These are phyloP conservation scores for Papilio polytes DNA, from an alignment of 1,140 invertebrate genomes.

Conservation along the genomic window DNA sequence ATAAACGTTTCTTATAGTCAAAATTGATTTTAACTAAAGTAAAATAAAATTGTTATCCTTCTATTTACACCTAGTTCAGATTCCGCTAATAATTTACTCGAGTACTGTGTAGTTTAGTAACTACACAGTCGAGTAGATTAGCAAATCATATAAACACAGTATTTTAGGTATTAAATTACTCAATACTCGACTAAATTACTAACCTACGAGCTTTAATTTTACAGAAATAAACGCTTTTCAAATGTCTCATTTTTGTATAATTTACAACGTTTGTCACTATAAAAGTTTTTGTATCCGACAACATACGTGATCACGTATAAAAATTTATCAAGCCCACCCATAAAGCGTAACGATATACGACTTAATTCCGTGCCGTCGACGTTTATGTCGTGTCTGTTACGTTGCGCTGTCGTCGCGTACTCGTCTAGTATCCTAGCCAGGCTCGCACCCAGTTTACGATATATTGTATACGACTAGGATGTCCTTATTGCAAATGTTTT, in stretches of 20 bases:
- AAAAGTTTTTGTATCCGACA: constrained; percentile 1
- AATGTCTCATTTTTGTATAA: background rate
- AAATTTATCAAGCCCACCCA: constrained; percentile 24
- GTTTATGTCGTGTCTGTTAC: constrained; percentile 28
- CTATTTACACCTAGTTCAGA: too few species aligned
- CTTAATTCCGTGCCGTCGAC: constrained; percentile 31
- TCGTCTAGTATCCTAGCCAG: background rate
- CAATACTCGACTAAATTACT: too few species aligned
- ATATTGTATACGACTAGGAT: background rate
- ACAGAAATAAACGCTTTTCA: background rate
- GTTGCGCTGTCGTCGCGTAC: constrained; percentile 14
- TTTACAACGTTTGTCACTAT: background rate
- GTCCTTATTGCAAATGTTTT: background rate
- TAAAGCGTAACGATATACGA: constrained; percentile 21
- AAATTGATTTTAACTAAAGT: too few species aligned
- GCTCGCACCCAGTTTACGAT: constrained; percentile 24
- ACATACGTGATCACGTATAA: background rate
- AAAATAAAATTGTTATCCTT: too few species aligned
- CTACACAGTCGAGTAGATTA: too few species aligned
- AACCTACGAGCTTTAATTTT: too few species aligned
- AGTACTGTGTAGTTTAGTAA: too few species aligned
- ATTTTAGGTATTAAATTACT: too few species aligned
- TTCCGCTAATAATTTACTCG: too few species aligned
- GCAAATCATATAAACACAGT: too few species aligned
- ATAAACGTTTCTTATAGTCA: too few species aligned